phyloP scores from a whole-genome alignment of 2,797 vertebrate genomes.

The Chiloscyllium punctatum region DNA sequence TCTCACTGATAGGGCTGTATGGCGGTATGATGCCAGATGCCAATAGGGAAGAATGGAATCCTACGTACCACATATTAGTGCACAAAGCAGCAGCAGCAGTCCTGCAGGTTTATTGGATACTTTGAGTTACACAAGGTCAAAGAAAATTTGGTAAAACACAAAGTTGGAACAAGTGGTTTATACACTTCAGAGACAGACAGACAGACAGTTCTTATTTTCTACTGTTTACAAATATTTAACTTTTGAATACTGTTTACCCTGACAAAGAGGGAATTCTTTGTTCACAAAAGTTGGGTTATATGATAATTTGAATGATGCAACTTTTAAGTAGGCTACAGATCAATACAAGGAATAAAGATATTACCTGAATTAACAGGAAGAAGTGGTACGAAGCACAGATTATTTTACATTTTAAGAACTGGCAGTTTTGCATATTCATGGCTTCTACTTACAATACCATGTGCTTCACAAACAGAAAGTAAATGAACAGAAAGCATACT shows the following conservation, averaged over 20 bases:
- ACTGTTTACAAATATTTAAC: not conserved
- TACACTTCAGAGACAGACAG: not conserved
- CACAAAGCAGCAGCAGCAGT: constrained; percentile 11
- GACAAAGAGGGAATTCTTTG: not conserved
- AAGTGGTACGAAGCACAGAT: not conserved
- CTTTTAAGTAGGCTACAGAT: not conserved
- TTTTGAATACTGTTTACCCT: not conserved
- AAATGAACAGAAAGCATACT: not conserved
- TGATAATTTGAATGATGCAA: not conserved
- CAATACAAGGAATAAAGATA: not conserved
- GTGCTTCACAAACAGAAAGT: not conserved
- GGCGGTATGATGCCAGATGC: not conserved
- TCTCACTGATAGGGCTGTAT: not conserved
- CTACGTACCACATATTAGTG: constrained; percentile 17
- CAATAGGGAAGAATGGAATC: not conserved
- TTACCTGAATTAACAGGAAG: not conserved
- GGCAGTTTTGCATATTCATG: not conserved
- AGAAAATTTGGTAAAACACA: not conserved
- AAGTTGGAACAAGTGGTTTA: constrained; percentile 29
- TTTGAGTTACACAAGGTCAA: not conserved
- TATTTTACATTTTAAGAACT: not conserved
- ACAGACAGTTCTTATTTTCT: not conserved
- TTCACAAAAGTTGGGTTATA: not conserved
- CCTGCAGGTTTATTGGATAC: not conserved
- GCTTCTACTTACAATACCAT: not conserved